Evolutionary conservation across 1,140 invertebrate species (phyloP).

Genomic region (Drosophila arizonae): DNA sequence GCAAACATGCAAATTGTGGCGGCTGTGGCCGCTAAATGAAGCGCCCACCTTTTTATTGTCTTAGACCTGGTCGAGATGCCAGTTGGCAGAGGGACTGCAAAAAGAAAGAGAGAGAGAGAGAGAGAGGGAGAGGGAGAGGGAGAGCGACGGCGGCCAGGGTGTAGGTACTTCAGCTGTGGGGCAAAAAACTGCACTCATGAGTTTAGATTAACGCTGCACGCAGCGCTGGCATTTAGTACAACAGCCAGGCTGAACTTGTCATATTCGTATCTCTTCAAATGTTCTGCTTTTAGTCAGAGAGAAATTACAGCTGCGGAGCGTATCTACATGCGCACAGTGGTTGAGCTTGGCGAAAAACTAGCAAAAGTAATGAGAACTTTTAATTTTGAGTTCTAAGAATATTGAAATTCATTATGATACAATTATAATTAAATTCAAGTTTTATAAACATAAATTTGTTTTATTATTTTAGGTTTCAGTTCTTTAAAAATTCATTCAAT

Average conservation of each 20-base stretch:
- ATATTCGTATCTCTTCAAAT: conserved; percentile 77
- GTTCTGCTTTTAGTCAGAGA: conserved; percentile 60
- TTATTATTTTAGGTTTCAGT: no score
- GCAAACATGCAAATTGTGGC: conserved; percentile 81
- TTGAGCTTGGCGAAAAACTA: background rate
- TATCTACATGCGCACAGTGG: conserved; percentile 25
- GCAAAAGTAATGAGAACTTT: background rate
- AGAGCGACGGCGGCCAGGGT: background rate
- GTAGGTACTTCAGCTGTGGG: background rate
- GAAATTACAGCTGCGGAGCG: conserved; percentile 25
- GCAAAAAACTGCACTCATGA: conserved; percentile 54
- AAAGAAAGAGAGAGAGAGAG: background rate
- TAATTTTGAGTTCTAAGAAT: background rate
- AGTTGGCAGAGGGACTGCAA: background rate
- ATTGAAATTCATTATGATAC: no score
- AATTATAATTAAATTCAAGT: no score
- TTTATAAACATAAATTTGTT: no score
- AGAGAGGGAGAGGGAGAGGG: background rate
- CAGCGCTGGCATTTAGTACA: conserved; percentile 71
- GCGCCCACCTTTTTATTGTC: conserved; percentile 75
- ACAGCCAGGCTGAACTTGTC: conserved; percentile 71
- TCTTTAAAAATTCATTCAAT: no score
- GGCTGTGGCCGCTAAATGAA: conserved; percentile 71
- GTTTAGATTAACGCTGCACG: conserved; percentile 43
- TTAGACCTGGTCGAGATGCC: conserved; percentile 27